phyloP scores from a whole-genome alignment of 2,113 vertebrate genomes.

The Perca schrenkii region DNA sequence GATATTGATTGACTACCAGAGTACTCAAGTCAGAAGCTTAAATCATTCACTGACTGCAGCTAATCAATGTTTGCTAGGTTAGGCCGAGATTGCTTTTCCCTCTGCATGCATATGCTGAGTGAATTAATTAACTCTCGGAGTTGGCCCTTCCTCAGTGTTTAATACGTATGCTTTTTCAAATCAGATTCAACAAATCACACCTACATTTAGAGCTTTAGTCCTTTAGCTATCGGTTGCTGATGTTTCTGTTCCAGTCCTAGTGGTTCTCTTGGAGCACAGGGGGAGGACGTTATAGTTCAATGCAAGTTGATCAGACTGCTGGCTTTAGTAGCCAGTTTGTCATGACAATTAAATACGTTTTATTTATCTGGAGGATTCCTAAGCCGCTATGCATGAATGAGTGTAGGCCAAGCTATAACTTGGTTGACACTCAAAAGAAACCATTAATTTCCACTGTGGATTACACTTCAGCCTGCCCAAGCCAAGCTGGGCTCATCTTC shows the following conservation, averaged over 20 bases:
- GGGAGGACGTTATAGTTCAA: slow-evolving; percentile 25
- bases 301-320: slow-evolving; percentile 6
- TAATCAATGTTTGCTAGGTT: slow-evolving; percentile 48
- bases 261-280: slow-evolving; percentile 19
- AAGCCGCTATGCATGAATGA: not conserved
- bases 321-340: slow-evolving; percentile 8
- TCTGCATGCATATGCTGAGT: slow-evolving; percentile 13
- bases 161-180: not conserved
- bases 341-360: slow-evolving; percentile 13
- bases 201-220: not conserved
- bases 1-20: slow-evolving; percentile 42
- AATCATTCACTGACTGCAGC: slow-evolving; percentile 38
- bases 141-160: not conserved
- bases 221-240: not conserved
- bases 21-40: slow-evolving; percentile 33
- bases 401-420: slow-evolving; percentile 36
- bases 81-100: slow-evolving; percentile 34
- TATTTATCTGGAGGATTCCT: slow-evolving; percentile 38
- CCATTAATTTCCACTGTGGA: slow-evolving; percentile 58
- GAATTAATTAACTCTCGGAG: slow-evolving; percentile 41
- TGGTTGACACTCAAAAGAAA: slow-evolving; percentile 53
- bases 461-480: slow-evolving; percentile 30
- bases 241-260: not conserved
- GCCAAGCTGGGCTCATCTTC: slow-evolving; percentile 35
- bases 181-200: slow-evolving; percentile 20